These are phyloP conservation scores for Dreissena polymorpha DNA, from an alignment of 1,140 invertebrate genomes.

Conservation along the genomic window DNA sequence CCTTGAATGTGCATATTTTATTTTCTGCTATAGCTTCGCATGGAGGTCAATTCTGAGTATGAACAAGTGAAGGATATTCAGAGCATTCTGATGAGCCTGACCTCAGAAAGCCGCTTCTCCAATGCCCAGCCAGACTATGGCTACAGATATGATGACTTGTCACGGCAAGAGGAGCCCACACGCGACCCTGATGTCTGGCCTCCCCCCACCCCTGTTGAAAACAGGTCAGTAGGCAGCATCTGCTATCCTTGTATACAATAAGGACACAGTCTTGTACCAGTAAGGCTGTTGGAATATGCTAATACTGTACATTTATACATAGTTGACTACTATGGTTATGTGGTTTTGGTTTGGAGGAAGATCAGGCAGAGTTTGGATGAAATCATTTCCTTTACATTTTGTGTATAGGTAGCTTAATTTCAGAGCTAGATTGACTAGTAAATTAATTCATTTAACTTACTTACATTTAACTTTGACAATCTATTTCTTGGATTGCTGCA, in stretches of 20 bases:
- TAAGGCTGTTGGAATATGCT: background rate
- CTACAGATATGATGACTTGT: slow-evolving; percentile 58
- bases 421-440: background rate
- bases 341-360: no score
- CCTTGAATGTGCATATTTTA: no score
- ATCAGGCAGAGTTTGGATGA: no score
- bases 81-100: slow-evolving; percentile 85
- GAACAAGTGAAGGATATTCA: slow-evolving; percentile 93
- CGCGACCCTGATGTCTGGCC: slow-evolving; percentile 89
- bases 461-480: no score
- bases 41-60: slow-evolving; percentile 93
- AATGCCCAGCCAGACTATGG: slow-evolving; percentile 57
- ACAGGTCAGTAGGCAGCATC: slow-evolving; percentile 81
- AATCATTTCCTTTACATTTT: background rate
- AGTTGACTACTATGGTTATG: no score
- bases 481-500: no score
- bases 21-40: slow-evolving; percentile 86
- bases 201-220: slow-evolving; percentile 90
- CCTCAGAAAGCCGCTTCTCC: slow-evolving; percentile 76
- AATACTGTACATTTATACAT: background rate
- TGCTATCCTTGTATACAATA: background rate
- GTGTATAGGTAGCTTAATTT: background rate
- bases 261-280: background rate
- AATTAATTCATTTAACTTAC: background rate
- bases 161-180: slow-evolving; percentile 84